Evolutionary conservation across 2,113 vertebrate species (phyloP).

Genomic region (Chaetura pelagica): DNA sequence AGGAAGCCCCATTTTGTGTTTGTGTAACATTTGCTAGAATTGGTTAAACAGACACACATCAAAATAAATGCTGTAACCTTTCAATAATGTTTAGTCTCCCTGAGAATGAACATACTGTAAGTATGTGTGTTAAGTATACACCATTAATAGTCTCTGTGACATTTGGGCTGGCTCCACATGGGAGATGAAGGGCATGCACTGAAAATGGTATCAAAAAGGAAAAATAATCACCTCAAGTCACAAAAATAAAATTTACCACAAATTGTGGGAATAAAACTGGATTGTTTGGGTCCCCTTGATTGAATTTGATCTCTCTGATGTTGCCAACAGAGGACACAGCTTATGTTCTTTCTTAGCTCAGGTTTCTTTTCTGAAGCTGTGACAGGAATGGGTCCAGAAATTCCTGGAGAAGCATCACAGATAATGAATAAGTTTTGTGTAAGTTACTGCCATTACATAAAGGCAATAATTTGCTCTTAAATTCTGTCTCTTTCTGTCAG

Average conservation of each 20-base stretch:
- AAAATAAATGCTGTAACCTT: conserved; percentile 50
- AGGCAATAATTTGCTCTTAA: background rate
- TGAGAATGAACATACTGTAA: conserved; percentile 34
- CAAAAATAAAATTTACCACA: conserved; percentile 55
- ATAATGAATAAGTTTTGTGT: conserved; percentile 30
- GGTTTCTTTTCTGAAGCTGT: conserved; percentile 9
- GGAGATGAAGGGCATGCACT: conserved; percentile 59
- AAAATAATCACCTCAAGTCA: conserved; percentile 61
- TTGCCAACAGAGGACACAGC: background rate
- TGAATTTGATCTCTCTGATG: conserved; percentile 41
- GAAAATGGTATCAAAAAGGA: conserved; percentile 66
- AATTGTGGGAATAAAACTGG: conserved; percentile 22
- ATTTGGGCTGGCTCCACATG: conserved; percentile 52
- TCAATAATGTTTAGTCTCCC: conserved; percentile 56
- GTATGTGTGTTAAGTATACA: conserved; percentile 37
- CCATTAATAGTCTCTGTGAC: conserved; percentile 52
- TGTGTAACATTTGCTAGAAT: conserved; percentile 44
- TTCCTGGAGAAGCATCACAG: conserved; percentile 15
- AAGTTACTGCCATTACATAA: background rate
- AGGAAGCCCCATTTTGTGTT: conserved; percentile 27
- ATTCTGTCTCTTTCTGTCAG: background rate
- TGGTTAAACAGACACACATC: conserved; percentile 51
- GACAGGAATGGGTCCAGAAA: conserved; percentile 40
- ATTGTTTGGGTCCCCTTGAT: conserved; percentile 22
- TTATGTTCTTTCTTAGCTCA: background rate